phyloP scores from a whole-genome alignment of 2,888 invertebrate genomes.

The Cartodere bifasciata region DNA sequence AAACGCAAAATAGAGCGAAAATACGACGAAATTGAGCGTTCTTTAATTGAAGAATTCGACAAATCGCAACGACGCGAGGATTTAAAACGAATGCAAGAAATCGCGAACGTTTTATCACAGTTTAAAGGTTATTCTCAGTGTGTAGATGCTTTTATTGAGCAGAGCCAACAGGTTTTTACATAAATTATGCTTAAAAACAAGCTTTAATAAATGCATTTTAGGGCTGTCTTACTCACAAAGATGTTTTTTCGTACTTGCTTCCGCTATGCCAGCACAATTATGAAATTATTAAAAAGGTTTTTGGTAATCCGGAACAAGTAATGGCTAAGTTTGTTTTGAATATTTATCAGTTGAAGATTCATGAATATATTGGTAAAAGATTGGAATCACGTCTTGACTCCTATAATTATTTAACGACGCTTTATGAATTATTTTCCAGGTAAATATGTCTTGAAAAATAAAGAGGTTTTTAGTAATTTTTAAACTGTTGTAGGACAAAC shows the following conservation, averaged over 20 bases:
- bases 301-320: conserved; percentile 90
- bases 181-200: conserved; percentile 2
- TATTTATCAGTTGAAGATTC: conserved; percentile 81
- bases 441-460: conserved; percentile 32
- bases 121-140: conserved; percentile 96
- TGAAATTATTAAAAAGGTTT: conserved; percentile 75
- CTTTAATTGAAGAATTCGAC: conserved; percentile 89
- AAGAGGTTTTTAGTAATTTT: conserved; percentile 10
- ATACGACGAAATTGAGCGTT: conserved; percentile 80
- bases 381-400: conserved; percentile 70
- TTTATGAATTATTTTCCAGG: conserved; percentile 85
- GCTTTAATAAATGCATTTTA: too few species aligned
- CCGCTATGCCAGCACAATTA: conserved; percentile 82
- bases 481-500: conserved; percentile 45
- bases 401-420: conserved; percentile 76
- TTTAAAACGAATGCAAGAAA: conserved; percentile 79
- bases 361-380: conserved; percentile 73
- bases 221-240: conserved; percentile 75
- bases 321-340: conserved; percentile 97
- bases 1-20: conserved; percentile 77
- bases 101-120: conserved; percentile 82
- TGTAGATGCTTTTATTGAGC: conserved; percentile 92
- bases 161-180: conserved; percentile 69
- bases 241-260: conserved; percentile 81
- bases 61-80: conserved; percentile 78